Percentiles rank a stretch among this genome's conserved stretches.
Evolutionary conservation across 2,888 invertebrate genomes (phyloP).

Genomic region (Gnatocerus cornutus): DNA sequence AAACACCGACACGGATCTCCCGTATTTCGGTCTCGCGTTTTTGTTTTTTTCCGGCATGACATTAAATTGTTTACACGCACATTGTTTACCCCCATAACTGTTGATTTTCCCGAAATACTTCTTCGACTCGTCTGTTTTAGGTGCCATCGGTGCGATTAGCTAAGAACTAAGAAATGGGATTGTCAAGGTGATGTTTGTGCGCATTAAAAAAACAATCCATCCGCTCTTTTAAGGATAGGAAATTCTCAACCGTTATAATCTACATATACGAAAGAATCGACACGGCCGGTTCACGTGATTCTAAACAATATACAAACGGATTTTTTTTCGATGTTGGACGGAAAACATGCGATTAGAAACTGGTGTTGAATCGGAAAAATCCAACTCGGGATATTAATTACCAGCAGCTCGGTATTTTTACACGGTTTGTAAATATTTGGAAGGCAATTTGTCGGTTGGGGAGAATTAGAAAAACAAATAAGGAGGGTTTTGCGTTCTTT

Average conservation of each 20-base stretch:
- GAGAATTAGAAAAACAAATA: constrained; percentile 32
- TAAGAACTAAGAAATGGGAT: constrained; percentile 13
- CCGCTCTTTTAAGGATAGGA: constrained; percentile 15
- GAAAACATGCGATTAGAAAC: neutral
- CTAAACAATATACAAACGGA: constrained; percentile 23
- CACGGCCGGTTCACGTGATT: constrained; percentile 37
- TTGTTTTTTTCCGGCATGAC: constrained; percentile 47
- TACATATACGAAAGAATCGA: constrained; percentile 3
- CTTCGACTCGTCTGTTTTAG: constrained; percentile 49
- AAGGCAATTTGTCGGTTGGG: constrained; percentile 1
- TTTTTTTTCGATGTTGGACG: constrained; percentile 24
- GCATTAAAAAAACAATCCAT: constrained; percentile 27
- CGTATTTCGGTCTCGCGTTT: constrained; percentile 54
- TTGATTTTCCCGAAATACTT: neutral
- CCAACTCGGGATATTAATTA: constrained; percentile 23
- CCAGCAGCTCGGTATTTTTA: constrained; percentile 9
- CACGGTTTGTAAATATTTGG: constrained; percentile 31
- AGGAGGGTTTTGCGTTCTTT: constrained; percentile 5
- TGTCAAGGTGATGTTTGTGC: constrained; percentile 41
- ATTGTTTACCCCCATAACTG: constrained; percentile 26
- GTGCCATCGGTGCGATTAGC: constrained; percentile 51
- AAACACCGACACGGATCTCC: constrained; percentile 62
- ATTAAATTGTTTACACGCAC: constrained; percentile 49
- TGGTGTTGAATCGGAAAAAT: constrained; percentile 10
- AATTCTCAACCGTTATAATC: constrained; percentile 14